These are phyloP conservation scores for Troilus luridus DNA, from an alignment of 2,888 invertebrate species.

Conservation along the genomic window DNA sequence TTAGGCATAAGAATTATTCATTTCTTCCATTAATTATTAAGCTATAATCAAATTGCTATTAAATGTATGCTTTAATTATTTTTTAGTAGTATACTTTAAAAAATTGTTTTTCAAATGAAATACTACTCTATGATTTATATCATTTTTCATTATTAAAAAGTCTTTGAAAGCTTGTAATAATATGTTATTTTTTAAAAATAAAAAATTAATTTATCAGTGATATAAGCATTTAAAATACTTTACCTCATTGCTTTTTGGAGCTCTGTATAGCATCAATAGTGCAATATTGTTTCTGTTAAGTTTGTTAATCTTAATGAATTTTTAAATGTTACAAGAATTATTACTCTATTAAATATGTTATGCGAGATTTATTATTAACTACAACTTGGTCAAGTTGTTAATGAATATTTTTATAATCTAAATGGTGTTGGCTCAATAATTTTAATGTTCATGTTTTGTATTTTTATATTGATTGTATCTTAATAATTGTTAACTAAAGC, in stretches of 20 bases:
- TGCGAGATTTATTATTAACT: neutral
- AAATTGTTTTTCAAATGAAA: neutral
- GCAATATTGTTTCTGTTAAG: neutral
- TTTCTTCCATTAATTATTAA: neutral
- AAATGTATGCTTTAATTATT: neutral
- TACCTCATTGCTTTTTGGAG: neutral
- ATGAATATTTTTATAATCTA: neutral
- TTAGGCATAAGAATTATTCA: neutral
- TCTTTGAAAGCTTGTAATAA: neutral
- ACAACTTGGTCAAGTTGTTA: neutral
- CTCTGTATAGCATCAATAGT: neutral
- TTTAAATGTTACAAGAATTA: neutral
- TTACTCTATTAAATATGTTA: neutral
- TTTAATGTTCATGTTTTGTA: neutral
- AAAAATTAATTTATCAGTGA: neutral
- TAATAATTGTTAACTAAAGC: neutral
- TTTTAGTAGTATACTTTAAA: neutral
- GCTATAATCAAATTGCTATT: neutral
- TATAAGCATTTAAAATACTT: neutral
- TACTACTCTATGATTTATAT: neutral
- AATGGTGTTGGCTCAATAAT: conserved; percentile 14
- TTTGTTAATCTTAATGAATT: neutral
- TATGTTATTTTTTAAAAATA: neutral
- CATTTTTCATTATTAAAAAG: neutral
- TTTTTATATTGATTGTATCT: neutral